Base-by-base conservation (phyloP, 2,888 invertebrate species). In the Napeogenes sylphis region DNA sequence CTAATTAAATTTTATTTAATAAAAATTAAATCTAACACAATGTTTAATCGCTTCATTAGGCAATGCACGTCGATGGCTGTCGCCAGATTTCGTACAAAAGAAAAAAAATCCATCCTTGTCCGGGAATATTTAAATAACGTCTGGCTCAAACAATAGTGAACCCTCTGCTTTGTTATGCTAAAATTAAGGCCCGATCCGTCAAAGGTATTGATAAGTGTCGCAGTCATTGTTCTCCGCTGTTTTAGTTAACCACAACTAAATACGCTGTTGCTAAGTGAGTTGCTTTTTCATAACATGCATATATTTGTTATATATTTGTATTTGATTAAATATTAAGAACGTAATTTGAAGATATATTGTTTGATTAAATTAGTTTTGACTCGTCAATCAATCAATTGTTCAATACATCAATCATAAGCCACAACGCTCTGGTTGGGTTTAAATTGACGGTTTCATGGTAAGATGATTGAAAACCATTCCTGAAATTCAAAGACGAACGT, bases 41-140 rank as follows among this genome's bases (percentile, higher is more conserved):
- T 42, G 55, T 42, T 59, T 47, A 54, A 51, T 67, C 62, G 58
- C 55, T 54, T 67, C 70, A 71, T 71, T 69, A 69, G 66, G 21
- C 72, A 72, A 71, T 66, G 65, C 73, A 73, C 70, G 73, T 73
- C 71, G 70, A 70, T 1, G 21, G 66, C 68, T 63, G 73, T 70
- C 77, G 77, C 77, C 83, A 75, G 80, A 76, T 82, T 78, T 79
- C 73, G 72, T 73, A 71, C 68, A 73, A 79, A 79, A 80, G 73
- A 65, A 62, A 69, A 71, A 74, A 75, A 72, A 71, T 73, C 66
- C 73, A 75, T 78, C 71, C 73, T 77, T 69, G 70, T 66, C 69
- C 75, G 76, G 77, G 81, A 76, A 83, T 84, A 86, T 88, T 88
- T 87, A 88, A 87, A 89, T 86, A 85, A 79, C 81, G 87, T 88